These are phyloP conservation scores for Carpatolechia fugitivella DNA, from an alignment of 2,888 invertebrate species.

Conservation along the genomic window DNA sequence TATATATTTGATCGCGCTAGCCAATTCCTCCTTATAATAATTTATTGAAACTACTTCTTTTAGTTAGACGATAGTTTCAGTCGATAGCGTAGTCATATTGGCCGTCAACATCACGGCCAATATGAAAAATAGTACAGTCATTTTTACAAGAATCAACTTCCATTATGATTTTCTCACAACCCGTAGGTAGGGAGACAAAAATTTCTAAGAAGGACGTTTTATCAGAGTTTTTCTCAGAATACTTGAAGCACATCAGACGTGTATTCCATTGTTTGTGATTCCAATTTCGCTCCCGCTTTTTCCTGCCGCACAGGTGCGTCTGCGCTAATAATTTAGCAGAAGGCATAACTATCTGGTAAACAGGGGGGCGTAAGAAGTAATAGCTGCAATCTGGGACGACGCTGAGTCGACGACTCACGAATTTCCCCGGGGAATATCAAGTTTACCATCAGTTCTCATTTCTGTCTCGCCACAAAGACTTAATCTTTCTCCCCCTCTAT, in stretches of 20 bases:
- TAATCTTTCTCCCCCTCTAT: conserved; percentile 8
- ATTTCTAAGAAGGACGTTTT: too few species aligned
- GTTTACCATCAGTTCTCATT: conserved; percentile 41
- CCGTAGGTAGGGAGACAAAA: too few species aligned
- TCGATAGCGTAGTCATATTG: too few species aligned
- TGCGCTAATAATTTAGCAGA: conserved; percentile 62
- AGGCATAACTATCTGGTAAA: conserved; percentile 68
- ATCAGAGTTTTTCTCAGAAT: too few species aligned
- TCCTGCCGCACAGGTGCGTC: conserved; percentile 43
- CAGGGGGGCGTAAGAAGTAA: conserved; percentile 67
- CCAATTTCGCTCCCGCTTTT: conserved; percentile 54
- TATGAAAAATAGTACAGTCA: too few species aligned
- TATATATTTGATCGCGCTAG: too few species aligned
- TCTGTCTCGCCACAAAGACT: conserved; percentile 10
- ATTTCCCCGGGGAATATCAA: conserved; percentile 66
- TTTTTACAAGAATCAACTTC: too few species aligned
- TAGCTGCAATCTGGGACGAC: conserved; percentile 69
- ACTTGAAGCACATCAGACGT: conserved; percentile 5
- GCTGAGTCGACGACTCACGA: conserved; percentile 45
- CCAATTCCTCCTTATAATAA: too few species aligned
- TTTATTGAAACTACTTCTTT: too few species aligned
- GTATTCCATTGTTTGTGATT: conserved; percentile 40
- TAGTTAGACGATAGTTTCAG: too few species aligned
- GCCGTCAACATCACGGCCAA: too few species aligned
- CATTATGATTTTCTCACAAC: too few species aligned